phyloP scores from a whole-genome alignment of 2,888 invertebrate species.

The Hetaerina titia region DNA sequence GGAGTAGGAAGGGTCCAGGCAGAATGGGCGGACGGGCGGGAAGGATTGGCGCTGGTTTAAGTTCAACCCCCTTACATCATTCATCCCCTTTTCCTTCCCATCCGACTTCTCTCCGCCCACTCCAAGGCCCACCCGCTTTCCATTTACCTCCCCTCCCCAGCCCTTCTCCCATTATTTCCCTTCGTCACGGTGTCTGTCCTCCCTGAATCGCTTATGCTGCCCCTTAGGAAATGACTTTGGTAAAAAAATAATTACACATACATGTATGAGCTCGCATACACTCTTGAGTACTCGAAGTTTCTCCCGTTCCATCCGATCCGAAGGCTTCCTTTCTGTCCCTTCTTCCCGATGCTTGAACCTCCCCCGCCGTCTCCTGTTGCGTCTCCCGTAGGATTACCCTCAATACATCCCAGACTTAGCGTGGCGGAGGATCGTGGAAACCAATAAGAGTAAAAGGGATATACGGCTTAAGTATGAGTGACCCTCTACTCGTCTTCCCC shows the following conservation, averaged over 20 bases:
- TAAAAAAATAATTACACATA: neutral
- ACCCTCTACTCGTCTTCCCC: neutral
- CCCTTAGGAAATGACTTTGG: neutral
- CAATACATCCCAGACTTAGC: neutral
- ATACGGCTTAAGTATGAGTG: neutral
- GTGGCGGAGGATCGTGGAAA: neutral
- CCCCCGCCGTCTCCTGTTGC: constrained; percentile 36
- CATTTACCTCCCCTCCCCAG: neutral
- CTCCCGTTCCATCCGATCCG: neutral
- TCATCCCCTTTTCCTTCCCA: constrained; percentile 45
- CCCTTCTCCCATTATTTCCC: neutral
- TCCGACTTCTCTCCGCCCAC: neutral
- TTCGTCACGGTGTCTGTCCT: constrained; percentile 37
- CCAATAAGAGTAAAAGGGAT: neutral
- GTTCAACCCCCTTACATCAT: constrained; percentile 38
- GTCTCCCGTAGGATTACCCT: neutral
- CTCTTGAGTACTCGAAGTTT: neutral
- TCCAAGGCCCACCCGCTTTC: neutral
- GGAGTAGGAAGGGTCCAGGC: neutral
- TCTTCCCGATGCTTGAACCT: neutral
- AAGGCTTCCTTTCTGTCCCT: neutral
- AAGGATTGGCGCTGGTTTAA: constrained; percentile 30
- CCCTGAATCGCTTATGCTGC: neutral
- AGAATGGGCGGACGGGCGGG: neutral
- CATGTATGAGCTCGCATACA: too few relatives aligned